phyloP scores from a whole-genome alignment of 2,888 invertebrate genomes.

The Rhagophthalmus giganteus region DNA sequence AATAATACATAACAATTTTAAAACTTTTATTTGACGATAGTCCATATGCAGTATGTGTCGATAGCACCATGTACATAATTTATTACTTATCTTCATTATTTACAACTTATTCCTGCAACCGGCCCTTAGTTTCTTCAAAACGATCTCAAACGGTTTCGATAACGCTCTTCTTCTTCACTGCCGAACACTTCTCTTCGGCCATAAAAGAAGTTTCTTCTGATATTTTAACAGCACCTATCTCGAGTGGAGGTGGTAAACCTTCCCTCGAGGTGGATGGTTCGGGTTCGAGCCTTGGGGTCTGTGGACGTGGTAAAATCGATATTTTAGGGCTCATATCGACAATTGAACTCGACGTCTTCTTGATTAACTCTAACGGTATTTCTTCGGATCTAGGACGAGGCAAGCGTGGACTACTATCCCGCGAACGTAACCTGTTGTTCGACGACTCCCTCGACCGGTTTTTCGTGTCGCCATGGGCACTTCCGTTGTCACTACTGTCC shows the following conservation, averaged over 20 bases:
- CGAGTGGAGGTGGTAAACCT: constrained; percentile 38
- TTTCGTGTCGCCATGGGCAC: constrained; percentile 29
- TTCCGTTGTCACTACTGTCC: constrained; percentile 36
- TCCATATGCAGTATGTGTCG: background rate
- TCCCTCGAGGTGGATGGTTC: constrained; percentile 24
- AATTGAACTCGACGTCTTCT: constrained; percentile 60
- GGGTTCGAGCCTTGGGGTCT: constrained; percentile 48
- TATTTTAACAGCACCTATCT: constrained; percentile 37
- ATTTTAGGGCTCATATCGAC: constrained; percentile 54
- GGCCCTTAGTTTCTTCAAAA: background rate
- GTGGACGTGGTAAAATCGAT: constrained; percentile 52
- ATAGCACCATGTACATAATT: background rate
- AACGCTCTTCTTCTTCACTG: constrained; percentile 51
- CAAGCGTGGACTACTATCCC: constrained; percentile 72
- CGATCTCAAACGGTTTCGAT: constrained; percentile 58
- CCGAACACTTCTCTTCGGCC: constrained; percentile 57
- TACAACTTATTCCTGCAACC: constrained; percentile 3
- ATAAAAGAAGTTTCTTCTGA: constrained; percentile 84
- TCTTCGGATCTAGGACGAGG: constrained; percentile 78
- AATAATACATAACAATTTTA: background rate
- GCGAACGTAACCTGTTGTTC: constrained; percentile 59
- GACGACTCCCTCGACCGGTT: constrained; percentile 38
- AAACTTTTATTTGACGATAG: background rate
- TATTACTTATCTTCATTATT: constrained; percentile 4
- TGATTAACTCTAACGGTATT: constrained; percentile 80